Percentiles rank a stretch among this genome's conserved stretches.
Evolutionary conservation across 2,888 invertebrate genomes (phyloP).

Genomic region (Branchinecta sandiegonensis): DNA sequence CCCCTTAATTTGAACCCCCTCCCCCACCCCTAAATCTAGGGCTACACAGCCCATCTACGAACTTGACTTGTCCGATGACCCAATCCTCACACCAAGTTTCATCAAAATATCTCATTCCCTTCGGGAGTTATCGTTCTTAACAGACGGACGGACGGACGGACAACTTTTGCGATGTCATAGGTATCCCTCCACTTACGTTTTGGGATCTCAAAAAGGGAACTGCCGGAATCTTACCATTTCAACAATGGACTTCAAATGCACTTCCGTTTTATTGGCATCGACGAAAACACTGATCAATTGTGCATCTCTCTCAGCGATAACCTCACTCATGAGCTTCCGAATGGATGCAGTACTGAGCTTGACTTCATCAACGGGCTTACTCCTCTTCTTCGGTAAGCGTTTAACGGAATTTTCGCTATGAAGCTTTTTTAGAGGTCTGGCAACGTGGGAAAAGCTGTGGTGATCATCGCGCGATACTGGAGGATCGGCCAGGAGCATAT

Average conservation of each 20-base stretch:
- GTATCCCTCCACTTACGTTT: too few relatives aligned
- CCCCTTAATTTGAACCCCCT: too few relatives aligned
- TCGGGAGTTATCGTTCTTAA: too few relatives aligned
- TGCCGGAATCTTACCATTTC: background rate
- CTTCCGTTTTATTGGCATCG: background rate
- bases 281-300: background rate
- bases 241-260: slow-evolving; percentile 3
- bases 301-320: background rate
- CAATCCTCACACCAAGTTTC: too few relatives aligned
- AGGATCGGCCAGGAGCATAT: background rate
- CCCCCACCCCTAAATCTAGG: too few relatives aligned
- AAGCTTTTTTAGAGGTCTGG: background rate
- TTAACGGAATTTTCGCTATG: background rate
- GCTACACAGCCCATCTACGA: too few relatives aligned
- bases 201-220: too few relatives aligned
- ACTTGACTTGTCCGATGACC: too few relatives aligned
- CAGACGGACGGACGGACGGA: too few relatives aligned
- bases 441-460: background rate
- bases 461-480: slow-evolving; percentile 9
- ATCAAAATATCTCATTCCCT: too few relatives aligned
- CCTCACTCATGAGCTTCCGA: background rate
- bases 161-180: too few relatives aligned
- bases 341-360: background rate
- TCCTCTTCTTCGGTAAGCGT: slow-evolving; percentile 9
- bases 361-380: background rate